Evolutionary conservation across 30 jellyfish, hydroid and myxozoan genomes (phyloP), one percentile per base, ranked within the genome.

Genomic region (Aurelia sp.): DNA sequence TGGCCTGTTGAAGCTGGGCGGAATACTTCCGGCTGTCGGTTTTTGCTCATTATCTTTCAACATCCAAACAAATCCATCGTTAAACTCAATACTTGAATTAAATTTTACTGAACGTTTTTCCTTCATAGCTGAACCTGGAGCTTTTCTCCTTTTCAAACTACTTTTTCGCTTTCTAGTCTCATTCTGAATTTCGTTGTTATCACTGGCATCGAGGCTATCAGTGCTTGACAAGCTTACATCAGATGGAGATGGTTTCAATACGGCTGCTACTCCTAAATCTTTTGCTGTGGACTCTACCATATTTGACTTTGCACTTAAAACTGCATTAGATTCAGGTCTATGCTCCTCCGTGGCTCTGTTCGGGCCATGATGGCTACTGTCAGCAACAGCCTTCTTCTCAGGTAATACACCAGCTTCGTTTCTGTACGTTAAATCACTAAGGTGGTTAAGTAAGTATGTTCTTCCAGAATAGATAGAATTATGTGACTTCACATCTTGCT

Each of bases 41-140:
- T 84, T 84, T 51, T 71, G 86, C 35, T 84, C 93, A 59, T 62
- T 84, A 51, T 84, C 93, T 35, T 84, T 84, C 87, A 84, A 30
- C 85, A 78, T 40, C 96, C 90, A 76, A 35, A 76, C 73, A 71
- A 87, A 77, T 6, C 98, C 98, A 92, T 92, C 98, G 65, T 92
- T 82, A 71, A 79, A 92, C 63, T 92, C 93, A 12, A 92, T 87
- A 66, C 98, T 92, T 20, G 41, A 37, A 55, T 96, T 88, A 66
- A 92, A 92, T 57, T 96, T 92, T 3, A 92, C 98, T 58, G 78
- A 86, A 64, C 97, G 83, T 81, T 92, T 82, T 18, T 52, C 77
- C 41, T 83, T 76, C 13, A 63, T 63, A 11, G 82, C 58, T 13
- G 79, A 63, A 3, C 66, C 79, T 20, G 73, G 75, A 44, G 67